Conservation (phyloP, 2,888 invertebrate species). For the Spicauda simplicius region DNA sequence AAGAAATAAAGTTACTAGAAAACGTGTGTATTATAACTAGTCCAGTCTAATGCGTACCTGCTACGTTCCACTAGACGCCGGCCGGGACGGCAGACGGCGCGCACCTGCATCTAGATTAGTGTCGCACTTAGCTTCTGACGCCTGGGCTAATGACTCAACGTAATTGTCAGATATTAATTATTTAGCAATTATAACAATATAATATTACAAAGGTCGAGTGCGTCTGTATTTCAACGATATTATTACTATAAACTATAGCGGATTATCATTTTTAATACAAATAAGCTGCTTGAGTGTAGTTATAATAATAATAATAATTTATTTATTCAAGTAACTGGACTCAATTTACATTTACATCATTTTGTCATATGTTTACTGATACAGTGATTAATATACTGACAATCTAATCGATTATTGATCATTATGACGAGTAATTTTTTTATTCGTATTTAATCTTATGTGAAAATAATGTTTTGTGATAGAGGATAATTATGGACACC, state of each 20-base stretch:
- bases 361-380: too few species aligned
- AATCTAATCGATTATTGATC: too few species aligned
- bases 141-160: constrained; percentile 67
- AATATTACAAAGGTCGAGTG: constrained; percentile 6
- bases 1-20: not conserved
- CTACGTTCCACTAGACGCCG: constrained; percentile 42
- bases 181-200: constrained; percentile 50
- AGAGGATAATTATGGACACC: too few species aligned
- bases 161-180: constrained; percentile 72
- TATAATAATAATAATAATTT: too few species aligned
- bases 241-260: not conserved
- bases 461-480: too few species aligned
- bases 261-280: not conserved
- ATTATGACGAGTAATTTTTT: not conserved
- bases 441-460: too few species aligned
- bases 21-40: not conserved
- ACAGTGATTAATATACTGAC: too few species aligned
- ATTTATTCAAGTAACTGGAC: too few species aligned
- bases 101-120: constrained; percentile 81
- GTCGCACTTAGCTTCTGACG: constrained; percentile 68
- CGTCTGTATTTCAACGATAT: not conserved
- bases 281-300: not conserved
- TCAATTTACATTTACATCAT: too few species aligned
- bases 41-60: not conserved
- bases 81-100: constrained; percentile 68